Evolutionary conservation across 2,888 invertebrate genomes (phyloP), one percentile per base, ranked within the genome.

Genomic region (Cecidostiba fungosa): DNA sequence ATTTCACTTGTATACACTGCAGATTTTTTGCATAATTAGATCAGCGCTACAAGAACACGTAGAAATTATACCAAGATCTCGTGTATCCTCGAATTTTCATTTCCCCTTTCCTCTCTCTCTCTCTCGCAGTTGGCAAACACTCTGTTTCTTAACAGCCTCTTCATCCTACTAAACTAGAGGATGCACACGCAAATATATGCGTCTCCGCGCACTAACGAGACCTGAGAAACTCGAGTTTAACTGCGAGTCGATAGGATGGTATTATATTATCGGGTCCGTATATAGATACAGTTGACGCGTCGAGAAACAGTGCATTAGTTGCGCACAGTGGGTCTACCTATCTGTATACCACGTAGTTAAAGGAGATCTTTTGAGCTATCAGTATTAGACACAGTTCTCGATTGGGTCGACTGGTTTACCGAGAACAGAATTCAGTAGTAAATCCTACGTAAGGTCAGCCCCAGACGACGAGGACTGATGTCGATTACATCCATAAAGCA

Each of bases 101-200:
- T 0, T 66, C 14, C 10, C 12, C 3, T 66, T 26, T 5, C 12
- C 0, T 29, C 1, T 12, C 14, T 29, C 14, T 66, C 66, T 29
- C 66, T 12, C 29, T 66, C 66, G 2, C 8, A 1, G 10, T 14
- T 12, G 26, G 0, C 66, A 16, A 26, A 19, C n/a, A 29, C 19
- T 32, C n/a, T 19, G 6, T n/a, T n/a, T n/a, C n/a, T n/a, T n/a
- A n/a, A n/a, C 12, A 0, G 8, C 10, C 70, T 19, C 32, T 70
- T 19, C 10, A 70, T 6, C n/a, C 32, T 66, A 0, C 10, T 23
- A 26, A 1, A 23, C 23, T 29, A 14, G 29, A 66, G 66, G 66
- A 66, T 66, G 32, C 32, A 36, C 14, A 23, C 54, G 70, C 70
- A 72, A 72, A 72, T 39, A 72, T 72, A 39, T 39, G 70, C 39